phyloP scores from a whole-genome alignment of 2,797 vertebrate genomes.

The Melopsittacus undulatus region DNA sequence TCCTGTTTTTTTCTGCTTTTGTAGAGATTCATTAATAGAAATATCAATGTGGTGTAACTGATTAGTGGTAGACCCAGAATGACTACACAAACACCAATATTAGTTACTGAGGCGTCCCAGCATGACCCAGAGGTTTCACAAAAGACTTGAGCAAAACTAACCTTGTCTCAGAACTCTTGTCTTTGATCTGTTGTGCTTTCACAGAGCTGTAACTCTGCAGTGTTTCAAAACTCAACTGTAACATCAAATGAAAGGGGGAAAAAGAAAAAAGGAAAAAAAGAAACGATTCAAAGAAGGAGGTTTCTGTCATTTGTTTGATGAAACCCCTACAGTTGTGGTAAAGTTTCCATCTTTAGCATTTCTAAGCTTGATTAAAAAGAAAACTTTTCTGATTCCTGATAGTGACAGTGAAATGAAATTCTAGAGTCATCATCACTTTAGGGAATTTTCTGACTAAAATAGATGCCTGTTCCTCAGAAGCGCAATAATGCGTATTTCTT shows the following conservation, averaged over 20 bases:
- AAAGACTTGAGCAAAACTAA: neutral
- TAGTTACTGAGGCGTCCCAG: neutral
- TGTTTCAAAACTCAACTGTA: neutral
- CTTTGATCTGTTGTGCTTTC: neutral
- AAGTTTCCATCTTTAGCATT: neutral
- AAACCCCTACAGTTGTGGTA: neutral
- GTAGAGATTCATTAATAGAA: neutral
- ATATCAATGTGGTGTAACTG: neutral
- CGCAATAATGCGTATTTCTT: neutral
- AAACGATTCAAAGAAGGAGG: neutral
- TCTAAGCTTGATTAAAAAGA: neutral
- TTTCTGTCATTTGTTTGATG: neutral
- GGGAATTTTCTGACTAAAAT: neutral
- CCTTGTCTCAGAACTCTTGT: neutral
- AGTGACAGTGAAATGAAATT: neutral
- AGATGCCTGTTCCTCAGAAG: neutral
- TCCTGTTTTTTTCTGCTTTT: neutral
- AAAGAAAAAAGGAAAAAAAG: fast-evolving
- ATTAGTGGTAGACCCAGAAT: neutral
- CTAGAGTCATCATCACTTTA: neutral
- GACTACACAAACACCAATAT: neutral
- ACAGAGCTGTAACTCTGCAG: neutral
- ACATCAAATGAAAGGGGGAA: neutral
- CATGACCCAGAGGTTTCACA: neutral
- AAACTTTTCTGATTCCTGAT: neutral